A percentile compares a stretch with the other conserved stretches of the same genome.
These are phyloP conservation scores for Perca schrenkii DNA, from an alignment of 2,113 vertebrate genomes.

Conservation along the genomic window DNA sequence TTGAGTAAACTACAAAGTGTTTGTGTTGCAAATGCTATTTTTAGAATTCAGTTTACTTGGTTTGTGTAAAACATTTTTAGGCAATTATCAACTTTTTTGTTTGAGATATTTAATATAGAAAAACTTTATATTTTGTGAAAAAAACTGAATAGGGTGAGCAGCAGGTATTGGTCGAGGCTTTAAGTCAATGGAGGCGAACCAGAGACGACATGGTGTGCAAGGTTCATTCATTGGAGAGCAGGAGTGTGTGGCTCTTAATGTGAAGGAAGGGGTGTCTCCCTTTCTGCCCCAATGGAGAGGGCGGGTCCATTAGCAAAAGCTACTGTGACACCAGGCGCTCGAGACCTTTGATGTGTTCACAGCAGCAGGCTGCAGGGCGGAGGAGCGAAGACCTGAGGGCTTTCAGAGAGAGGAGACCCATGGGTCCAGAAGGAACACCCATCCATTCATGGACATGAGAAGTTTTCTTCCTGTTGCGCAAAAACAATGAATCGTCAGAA, in stretches of 20 bases:
- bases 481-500: background rate
- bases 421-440: constrained; percentile 23
- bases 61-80: too few species aligned
- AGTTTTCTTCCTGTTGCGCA: background rate
- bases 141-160: background rate
- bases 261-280: constrained; percentile 53
- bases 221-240: constrained; percentile 31
- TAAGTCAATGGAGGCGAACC: constrained; percentile 14
- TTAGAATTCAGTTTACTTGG: too few species aligned
- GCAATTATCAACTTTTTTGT: too few species aligned
- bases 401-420: constrained; percentile 25
- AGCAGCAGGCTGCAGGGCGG: constrained; percentile 50
- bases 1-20: too few species aligned
- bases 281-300: constrained; percentile 56
- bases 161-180: background rate
- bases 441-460: background rate
- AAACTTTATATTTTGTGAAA: too few species aligned
- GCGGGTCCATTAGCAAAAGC: constrained; percentile 67
- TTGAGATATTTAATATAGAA: background rate
- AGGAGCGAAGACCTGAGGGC: constrained; percentile 35
- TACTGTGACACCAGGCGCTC: constrained; percentile 59
- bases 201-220: constrained; percentile 19
- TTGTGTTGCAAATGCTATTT: too few species aligned
- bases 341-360: constrained; percentile 77
- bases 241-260: constrained; percentile 62